Base-by-base conservation (phyloP, 2,888 invertebrate species). In the Calliopum simillimum region DNA sequence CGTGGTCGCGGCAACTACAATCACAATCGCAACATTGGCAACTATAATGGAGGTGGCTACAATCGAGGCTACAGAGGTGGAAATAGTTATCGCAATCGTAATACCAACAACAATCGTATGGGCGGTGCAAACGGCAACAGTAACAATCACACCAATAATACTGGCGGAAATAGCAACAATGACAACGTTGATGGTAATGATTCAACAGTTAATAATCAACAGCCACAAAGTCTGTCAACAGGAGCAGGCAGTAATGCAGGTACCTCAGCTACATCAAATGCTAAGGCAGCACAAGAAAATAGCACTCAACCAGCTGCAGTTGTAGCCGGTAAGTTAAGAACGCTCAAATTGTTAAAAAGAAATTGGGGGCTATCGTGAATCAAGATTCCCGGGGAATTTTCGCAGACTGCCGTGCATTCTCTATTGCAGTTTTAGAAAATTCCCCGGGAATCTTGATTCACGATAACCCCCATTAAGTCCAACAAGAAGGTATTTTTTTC, bases 1-100 rank as follows among this genome's bases (percentile, higher is more conserved):
- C 89, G 91, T 76, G 90, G 91, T 55, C 89, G 91, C 74, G 90
- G 90, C 69, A 81, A 87, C 77, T 87, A 87, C 84, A 88, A 88
- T 83, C 85, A 87, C 84, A 88, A 88, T 83, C 85, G 88, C 73
- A 88, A 89, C 70, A 79, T 79, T 76, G 84, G 85, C 64, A 88
- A 88, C 84, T 86, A 87, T 76, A 83, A 82, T 77, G 80, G 81
- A 65, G 79, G 74, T 46, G 81, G 81, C 68, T 85, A 83, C 51
- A 85, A 86, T 79, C 86, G 88, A 77, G 87, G 88, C 68, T 89
- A 87, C 79, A 87, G 88, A 74, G 87, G 87, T 49, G 86, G 85
- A 76, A 82, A 84, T 72, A 86, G 84, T 79, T 83, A 84, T 58
- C 85, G 83, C 68, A 84, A 83, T 71, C 79, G 81, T 68, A 82